A percentile compares a stretch with the other conserved stretches of the same genome.
phyloP scores from a whole-genome alignment of 2,888 invertebrate genomes.

The Rhagonycha lutea region DNA sequence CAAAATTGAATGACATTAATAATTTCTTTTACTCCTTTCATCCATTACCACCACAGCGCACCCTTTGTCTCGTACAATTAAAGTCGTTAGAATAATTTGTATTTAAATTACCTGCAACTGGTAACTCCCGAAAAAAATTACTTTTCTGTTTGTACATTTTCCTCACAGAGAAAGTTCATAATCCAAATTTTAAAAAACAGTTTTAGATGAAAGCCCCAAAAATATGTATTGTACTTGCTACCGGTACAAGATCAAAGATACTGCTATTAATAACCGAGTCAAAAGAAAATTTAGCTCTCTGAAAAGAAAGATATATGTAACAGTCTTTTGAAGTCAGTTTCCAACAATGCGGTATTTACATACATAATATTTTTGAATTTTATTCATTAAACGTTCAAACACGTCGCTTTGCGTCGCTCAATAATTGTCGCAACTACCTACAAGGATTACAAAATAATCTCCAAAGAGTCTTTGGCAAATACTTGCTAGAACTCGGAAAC shows the following conservation, averaged over 20 bases:
- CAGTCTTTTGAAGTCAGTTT: background rate
- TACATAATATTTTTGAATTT: background rate
- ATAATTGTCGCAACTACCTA: background rate
- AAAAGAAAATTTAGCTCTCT: background rate
- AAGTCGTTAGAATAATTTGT: too few relatives aligned
- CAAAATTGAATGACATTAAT: too few relatives aligned
- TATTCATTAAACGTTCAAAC: background rate
- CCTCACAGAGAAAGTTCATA: too few relatives aligned
- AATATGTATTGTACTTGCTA: background rate
- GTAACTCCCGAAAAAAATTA: too few relatives aligned
- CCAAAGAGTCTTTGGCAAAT: background rate
- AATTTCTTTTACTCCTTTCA: too few relatives aligned
- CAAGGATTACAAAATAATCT: background rate
- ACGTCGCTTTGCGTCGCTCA: background rate
- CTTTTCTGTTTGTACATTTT: too few relatives aligned
- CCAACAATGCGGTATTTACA: background rate
- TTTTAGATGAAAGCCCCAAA: background rate
- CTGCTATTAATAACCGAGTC: background rate
- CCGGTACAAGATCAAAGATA: background rate
- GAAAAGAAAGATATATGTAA: background rate
- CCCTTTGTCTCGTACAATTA: too few relatives aligned
- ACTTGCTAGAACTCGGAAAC: background rate
- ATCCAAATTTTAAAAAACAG: too few relatives aligned
- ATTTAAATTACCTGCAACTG: too few relatives aligned
- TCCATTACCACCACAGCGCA: too few relatives aligned